These are phyloP conservation scores for Pharmacophagus antenor DNA, from an alignment of 2,888 invertebrate genomes.

Conservation along the genomic window DNA sequence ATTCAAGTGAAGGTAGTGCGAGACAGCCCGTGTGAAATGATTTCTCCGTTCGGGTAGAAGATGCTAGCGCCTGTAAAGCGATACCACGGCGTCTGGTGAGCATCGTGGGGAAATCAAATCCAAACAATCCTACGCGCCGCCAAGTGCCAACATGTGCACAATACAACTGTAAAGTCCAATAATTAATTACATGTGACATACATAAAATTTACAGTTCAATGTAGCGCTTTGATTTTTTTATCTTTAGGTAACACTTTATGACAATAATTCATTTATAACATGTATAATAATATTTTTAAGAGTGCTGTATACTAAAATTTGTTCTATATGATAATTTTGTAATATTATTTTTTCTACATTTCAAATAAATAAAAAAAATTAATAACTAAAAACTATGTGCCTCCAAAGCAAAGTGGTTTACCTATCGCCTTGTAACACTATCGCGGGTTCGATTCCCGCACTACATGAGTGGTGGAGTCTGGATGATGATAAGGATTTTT, in stretches of 20 bases:
- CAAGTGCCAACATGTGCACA: slow-evolving; percentile 66
- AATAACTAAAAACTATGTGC: no score
- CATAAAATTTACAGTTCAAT: slow-evolving; percentile 18
- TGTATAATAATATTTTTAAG: no score
- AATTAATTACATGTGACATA: slow-evolving; percentile 33
- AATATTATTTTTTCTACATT: no score
- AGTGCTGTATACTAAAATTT: no score
- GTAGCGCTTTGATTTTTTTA: background rate
- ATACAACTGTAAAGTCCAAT: slow-evolving; percentile 45
- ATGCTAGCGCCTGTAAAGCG: slow-evolving; percentile 59
- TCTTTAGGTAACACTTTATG: background rate
- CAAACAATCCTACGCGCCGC: slow-evolving; percentile 48
- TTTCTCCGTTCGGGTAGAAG: slow-evolving; percentile 42
- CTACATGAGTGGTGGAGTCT: no score
- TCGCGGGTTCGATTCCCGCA: no score
- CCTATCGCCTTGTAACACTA: no score
- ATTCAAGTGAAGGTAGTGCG: slow-evolving; percentile 43
- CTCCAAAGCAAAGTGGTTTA: no score
- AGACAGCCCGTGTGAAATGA: slow-evolving; percentile 70
- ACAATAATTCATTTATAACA: no score
- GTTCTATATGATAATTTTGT: no score
- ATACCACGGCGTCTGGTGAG: slow-evolving; percentile 70
- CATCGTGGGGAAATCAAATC: slow-evolving; percentile 65
- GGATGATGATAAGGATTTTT: no score
- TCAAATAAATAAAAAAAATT: no score